Conservation (phyloP, 2,888 invertebrate genomes). For the Megamerina dolium region DNA sequence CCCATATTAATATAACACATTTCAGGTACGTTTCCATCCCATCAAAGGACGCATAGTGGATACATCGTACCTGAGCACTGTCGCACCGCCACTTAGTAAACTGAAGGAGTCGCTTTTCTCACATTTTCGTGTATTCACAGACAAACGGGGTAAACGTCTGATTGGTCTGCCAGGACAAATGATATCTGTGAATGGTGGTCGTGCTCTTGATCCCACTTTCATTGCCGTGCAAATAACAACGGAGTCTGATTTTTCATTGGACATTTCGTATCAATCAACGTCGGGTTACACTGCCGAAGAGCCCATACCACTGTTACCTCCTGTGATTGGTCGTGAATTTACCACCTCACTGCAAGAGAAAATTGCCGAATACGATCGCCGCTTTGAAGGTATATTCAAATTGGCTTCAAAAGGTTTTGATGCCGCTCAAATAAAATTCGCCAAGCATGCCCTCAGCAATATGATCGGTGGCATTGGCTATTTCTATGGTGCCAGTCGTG, state of each 20-base stretch:
- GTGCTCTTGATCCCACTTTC: slow-evolving; percentile 68
- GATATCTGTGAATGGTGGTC: slow-evolving; percentile 50
- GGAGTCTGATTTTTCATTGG: slow-evolving; percentile 73
- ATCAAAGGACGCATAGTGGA: slow-evolving; percentile 58
- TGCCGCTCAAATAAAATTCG: slow-evolving; percentile 64
- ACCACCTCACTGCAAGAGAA: slow-evolving; percentile 59
- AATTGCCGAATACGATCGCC: slow-evolving; percentile 61
- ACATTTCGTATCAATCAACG: slow-evolving; percentile 76
- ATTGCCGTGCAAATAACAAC: slow-evolving; percentile 72
- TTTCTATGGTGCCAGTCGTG: slow-evolving; percentile 77
- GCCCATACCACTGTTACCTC: slow-evolving; percentile 50
- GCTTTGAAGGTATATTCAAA: slow-evolving; percentile 76
- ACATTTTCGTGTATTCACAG: slow-evolving; percentile 58
- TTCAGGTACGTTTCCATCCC: slow-evolving; percentile 36
- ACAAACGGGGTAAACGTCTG: slow-evolving; percentile 52
- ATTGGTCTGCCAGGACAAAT: slow-evolving; percentile 61
- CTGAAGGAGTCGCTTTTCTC: slow-evolving; percentile 71
- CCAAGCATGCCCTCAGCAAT: slow-evolving; percentile 83
- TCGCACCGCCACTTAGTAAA: slow-evolving; percentile 62
- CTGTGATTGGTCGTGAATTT: slow-evolving; percentile 56
- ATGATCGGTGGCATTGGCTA: slow-evolving; percentile 96
- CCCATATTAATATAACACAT: too few relatives aligned
- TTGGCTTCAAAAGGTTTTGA: slow-evolving; percentile 65
- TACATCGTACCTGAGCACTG: slow-evolving; percentile 68
- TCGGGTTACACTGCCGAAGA: slow-evolving; percentile 53